Conservation (phyloP, 2,888 invertebrate genomes). For the Drosophila prolongata region DNA sequence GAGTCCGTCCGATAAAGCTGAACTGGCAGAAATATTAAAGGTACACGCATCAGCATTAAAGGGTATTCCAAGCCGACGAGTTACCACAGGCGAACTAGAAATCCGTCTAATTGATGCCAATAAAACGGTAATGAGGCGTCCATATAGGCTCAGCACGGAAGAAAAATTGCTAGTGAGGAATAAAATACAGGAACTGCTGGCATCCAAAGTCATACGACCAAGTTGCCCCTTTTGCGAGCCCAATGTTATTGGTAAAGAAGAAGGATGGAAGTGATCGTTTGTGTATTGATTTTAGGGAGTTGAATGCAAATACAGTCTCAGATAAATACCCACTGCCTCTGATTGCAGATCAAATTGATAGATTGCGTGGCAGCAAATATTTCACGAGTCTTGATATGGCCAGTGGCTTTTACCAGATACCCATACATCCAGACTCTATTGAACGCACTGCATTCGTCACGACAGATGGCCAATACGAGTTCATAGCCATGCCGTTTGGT, state of each 20-base stretch:
- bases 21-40: background rate
- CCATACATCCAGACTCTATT: background rate
- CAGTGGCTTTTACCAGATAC: background rate
- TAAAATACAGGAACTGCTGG: background rate
- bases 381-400: background rate
- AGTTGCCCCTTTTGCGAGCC: background rate
- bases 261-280: background rate
- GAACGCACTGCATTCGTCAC: constrained; percentile 1
- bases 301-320: background rate
- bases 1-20: background rate
- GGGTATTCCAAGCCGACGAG: background rate
- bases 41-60: background rate
- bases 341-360: background rate
- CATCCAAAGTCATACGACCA: background rate
- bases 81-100: background rate
- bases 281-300: background rate
- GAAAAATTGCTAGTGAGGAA: background rate
- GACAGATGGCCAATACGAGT: constrained; percentile 1
- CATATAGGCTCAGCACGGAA: background rate
- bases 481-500: background rate
- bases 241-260: constrained; percentile 1
- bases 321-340: background rate
- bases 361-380: constrained; percentile 1
- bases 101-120: background rate
- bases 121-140: background rate